phyloP scores from a whole-genome alignment of 92 coral and sea anemone species.

The Porites divaricata region DNA sequence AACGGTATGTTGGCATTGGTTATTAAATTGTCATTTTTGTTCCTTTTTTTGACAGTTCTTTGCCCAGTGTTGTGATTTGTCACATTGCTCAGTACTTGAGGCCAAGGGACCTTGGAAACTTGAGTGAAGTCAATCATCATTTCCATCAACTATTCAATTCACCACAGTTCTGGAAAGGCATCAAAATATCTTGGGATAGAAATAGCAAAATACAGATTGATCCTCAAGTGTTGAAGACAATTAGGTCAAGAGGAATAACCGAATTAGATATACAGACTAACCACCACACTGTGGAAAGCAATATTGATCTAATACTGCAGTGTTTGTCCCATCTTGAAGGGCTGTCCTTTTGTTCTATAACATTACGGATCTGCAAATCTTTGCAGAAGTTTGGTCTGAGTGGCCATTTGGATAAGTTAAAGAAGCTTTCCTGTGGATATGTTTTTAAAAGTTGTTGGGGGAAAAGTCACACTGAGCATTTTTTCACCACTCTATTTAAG shows the following conservation, averaged over 20 bases:
- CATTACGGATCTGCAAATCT: background rate
- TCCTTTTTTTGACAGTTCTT: background rate
- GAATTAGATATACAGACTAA: background rate
- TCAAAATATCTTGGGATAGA: background rate
- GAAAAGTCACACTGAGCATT: background rate
- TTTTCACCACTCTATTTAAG: background rate
- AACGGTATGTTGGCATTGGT: too few species aligned
- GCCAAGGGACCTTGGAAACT: background rate
- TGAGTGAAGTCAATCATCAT: background rate
- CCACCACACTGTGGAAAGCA: background rate
- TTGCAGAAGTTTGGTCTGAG: background rate
- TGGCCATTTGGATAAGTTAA: too few species aligned
- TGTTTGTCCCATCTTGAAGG: slow-evolving; percentile 1
- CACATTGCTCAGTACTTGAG: slow-evolving; percentile 2
- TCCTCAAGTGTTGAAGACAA: background rate
- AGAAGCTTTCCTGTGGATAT: too few species aligned
- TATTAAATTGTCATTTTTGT: too few species aligned
- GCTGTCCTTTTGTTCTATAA: background rate
- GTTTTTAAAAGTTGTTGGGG: too few species aligned
- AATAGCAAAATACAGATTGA: background rate
- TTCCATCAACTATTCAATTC: slow-evolving; percentile 18
- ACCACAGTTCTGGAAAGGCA: slow-evolving; percentile 14
- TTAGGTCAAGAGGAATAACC: slow-evolving; percentile 16
- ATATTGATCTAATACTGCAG: background rate
- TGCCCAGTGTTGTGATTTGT: slow-evolving; percentile 2